Evolutionary conservation across 1,140 invertebrate genomes (phyloP).

Genomic region (Theocolax elegans): DNA sequence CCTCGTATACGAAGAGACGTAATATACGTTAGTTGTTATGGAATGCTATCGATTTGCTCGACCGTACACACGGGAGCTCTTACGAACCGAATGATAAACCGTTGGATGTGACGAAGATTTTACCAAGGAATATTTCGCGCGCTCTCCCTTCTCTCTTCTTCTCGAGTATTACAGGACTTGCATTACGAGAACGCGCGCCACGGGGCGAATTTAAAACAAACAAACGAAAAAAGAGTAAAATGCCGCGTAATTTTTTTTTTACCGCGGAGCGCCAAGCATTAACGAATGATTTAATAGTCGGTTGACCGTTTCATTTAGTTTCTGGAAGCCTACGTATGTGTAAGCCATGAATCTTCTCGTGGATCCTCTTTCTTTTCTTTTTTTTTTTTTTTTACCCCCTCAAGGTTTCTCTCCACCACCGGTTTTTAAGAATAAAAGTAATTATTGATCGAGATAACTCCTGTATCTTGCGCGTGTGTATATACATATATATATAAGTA

Average conservation of each 20-base stretch:
- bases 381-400: too few relatives aligned
- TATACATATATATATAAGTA: too few relatives aligned
- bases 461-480: background rate
- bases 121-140: background rate
- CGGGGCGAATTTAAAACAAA: too few relatives aligned
- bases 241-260: too few relatives aligned
- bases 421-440: conserved; percentile 9
- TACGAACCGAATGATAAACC: conserved; percentile 22
- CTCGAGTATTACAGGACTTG: background rate
- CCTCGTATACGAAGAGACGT: background rate
- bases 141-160: background rate
- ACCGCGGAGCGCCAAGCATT: too few relatives aligned
- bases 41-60: conserved; percentile 3
- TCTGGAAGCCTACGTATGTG: conserved; percentile 18
- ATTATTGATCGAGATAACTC: conserved; percentile 28
- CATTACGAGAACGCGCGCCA: too few relatives aligned
- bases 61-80: conserved; percentile 8
- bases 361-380: too few relatives aligned
- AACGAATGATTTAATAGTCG: conserved; percentile 37
- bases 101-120: conserved; percentile 27
- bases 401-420: too few relatives aligned
- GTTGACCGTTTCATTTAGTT: conserved; percentile 37
- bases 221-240: too few relatives aligned
- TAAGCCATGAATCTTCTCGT: conserved; percentile 14
- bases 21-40: background rate